Conservation (phyloP, 2,888 invertebrate species). For the Thereva unica region DNA sequence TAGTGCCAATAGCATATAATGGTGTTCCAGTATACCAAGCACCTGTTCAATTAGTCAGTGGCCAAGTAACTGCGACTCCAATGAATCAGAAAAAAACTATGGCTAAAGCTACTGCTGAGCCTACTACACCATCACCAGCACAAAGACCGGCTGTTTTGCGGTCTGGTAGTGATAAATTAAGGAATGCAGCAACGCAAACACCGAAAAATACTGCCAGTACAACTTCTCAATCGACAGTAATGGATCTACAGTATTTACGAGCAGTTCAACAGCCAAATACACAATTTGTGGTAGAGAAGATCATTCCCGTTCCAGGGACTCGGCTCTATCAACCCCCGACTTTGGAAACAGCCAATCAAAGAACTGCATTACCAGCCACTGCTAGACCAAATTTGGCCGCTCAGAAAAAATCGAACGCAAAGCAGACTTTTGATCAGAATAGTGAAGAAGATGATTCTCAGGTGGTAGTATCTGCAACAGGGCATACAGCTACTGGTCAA, state of each 20-base stretch:
- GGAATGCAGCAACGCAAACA: no score
- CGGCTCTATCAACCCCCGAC: constrained; percentile 46
- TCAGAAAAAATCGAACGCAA: no score
- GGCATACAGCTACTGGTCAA: constrained; percentile 51
- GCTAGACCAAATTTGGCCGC: constrained; percentile 44
- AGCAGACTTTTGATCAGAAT: no score
- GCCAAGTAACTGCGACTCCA: not conserved
- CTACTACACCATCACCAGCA: constrained; percentile 45
- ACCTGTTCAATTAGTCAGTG: not conserved
- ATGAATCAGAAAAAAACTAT: not conserved
- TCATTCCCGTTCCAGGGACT: constrained; percentile 51
- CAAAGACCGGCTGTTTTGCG: no score
- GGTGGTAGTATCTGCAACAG: constrained; percentile 52
- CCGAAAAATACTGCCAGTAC: no score
- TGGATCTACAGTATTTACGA: constrained; percentile 48
- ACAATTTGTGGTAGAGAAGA: constrained; percentile 53
- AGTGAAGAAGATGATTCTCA: constrained; percentile 27
- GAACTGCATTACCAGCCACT: constrained; percentile 45
- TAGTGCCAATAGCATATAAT: not conserved
- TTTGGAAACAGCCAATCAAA: constrained; percentile 33
- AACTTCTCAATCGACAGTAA: constrained; percentile 34
- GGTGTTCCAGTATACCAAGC: not conserved
- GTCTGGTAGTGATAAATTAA: no score
- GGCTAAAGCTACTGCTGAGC: constrained; percentile 43
- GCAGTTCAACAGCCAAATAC: constrained; percentile 53